These are phyloP conservation scores for Monarcha castaneiventris DNA, from an alignment of 2,113 vertebrate genomes.

Conservation along the genomic window DNA sequence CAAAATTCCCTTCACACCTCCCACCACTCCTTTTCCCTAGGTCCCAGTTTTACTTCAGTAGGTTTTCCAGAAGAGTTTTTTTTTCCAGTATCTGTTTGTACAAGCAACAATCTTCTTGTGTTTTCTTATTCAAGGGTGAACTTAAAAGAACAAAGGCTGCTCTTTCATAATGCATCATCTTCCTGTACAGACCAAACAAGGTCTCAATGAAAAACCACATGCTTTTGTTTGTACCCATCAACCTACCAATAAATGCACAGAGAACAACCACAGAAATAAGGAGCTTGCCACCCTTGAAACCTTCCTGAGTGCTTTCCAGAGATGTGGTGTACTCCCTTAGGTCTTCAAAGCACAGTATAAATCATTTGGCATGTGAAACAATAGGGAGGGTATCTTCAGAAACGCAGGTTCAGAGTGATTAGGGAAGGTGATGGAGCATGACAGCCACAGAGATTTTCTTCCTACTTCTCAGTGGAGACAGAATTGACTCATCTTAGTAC, in stretches of 20 bases:
- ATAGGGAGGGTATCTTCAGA: not conserved
- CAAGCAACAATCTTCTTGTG: not conserved
- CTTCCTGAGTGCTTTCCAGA: not conserved
- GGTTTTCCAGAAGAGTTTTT: not conserved
- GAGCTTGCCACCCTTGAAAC: not conserved
- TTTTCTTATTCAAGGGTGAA: not conserved
- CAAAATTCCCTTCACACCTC: not conserved
- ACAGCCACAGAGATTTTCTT: not conserved
- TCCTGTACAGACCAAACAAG: not conserved
- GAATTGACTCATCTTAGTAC: not conserved
- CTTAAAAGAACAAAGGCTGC: not conserved
- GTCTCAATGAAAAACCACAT: not conserved
- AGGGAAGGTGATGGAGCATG: not conserved
- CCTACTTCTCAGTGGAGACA: not conserved
- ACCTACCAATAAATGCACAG: not conserved
- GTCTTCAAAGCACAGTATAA: not conserved
- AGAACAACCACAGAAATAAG: not conserved
- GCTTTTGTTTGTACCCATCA: not conserved
- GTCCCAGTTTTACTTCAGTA: not conserved
- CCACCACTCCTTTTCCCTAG: not conserved
- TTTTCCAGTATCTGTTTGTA: not conserved
- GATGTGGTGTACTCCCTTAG: not conserved
- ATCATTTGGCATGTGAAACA: not conserved
- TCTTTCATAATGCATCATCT: not conserved
- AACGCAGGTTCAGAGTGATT: not conserved